Percentiles rank a stretch among this genome's conserved stretches.
These are phyloP conservation scores for Perca fluviatilis DNA, from an alignment of 2,113 vertebrate genomes.

Conservation along the genomic window DNA sequence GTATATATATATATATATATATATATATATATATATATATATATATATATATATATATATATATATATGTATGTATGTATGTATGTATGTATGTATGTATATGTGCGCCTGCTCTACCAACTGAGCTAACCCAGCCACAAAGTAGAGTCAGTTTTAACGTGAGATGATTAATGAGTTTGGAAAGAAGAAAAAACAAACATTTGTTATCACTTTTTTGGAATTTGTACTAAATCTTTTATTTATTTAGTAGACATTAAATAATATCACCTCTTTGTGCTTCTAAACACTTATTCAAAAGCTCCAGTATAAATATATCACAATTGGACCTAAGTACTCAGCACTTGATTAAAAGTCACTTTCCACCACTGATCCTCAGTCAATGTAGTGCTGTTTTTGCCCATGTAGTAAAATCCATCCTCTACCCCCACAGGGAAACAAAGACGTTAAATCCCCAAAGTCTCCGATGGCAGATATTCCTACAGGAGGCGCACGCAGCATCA, in stretches of 20 bases:
- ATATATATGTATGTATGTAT: no score
- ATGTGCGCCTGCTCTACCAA: no score
- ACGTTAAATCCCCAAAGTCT: slow-evolving; percentile 86
- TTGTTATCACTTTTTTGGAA: not conserved
- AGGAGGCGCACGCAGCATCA: slow-evolving; percentile 93
- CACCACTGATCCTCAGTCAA: not conserved
- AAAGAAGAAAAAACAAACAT: not conserved
- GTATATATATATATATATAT: no score
- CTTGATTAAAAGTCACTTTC: not conserved
- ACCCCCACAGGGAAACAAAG: slow-evolving; percentile 88
- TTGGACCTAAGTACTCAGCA: not conserved
- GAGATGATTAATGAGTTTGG: not conserved
- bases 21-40: no score
- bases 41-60: no score
- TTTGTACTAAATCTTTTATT: not conserved
- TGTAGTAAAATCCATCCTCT: slow-evolving; percentile 13
- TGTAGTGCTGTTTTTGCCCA: not conserved
- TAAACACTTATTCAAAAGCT: not conserved
- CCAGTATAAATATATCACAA: not conserved
- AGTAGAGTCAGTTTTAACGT: not conserved
- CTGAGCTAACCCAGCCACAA: no score
- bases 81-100: no score
- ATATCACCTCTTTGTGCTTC: not conserved
- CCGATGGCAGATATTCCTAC: slow-evolving; percentile 89
- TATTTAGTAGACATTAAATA: not conserved